Evolutionary conservation across 2,888 invertebrate species (phyloP).

Genomic region (Melieria picta): DNA sequence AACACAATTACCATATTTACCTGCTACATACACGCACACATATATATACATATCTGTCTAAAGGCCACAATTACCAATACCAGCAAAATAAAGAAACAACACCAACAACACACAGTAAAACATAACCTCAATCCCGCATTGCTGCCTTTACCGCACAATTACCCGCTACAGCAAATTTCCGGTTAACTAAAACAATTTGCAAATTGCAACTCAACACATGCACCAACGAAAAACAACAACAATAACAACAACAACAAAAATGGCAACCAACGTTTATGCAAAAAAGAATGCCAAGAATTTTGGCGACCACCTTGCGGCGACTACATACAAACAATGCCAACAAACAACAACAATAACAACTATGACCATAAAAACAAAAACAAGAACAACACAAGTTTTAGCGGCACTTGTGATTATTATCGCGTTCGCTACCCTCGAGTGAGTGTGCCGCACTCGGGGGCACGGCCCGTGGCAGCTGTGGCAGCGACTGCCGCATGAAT

Average conservation of each 20-base stretch:
- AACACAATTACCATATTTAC: too few relatives aligned
- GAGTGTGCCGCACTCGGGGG: neutral
- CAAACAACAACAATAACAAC: neutral
- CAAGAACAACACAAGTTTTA: neutral
- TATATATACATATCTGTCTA: neutral
- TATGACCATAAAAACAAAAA: neutral
- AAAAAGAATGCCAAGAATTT: too few relatives aligned
- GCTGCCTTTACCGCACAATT: constrained; percentile 18
- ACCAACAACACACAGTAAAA: neutral
- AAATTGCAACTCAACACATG: constrained; percentile 26
- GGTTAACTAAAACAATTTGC: constrained; percentile 37
- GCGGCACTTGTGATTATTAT: constrained; percentile 24
- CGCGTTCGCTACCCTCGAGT: constrained; percentile 9
- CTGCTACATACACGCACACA: neutral
- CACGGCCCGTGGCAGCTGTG: neutral
- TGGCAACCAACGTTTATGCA: neutral
- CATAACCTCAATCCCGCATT: neutral
- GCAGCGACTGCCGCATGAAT: too few relatives aligned
- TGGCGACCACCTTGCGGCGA: neutral
- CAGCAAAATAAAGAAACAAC: neutral
- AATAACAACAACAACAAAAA: neutral
- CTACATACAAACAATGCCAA: neutral
- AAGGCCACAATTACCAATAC: neutral
- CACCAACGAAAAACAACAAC: neutral
- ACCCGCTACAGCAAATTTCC: constrained; percentile 32